Conservation (phyloP, 2,888 invertebrate species). For the Orgyia antiqua region DNA sequence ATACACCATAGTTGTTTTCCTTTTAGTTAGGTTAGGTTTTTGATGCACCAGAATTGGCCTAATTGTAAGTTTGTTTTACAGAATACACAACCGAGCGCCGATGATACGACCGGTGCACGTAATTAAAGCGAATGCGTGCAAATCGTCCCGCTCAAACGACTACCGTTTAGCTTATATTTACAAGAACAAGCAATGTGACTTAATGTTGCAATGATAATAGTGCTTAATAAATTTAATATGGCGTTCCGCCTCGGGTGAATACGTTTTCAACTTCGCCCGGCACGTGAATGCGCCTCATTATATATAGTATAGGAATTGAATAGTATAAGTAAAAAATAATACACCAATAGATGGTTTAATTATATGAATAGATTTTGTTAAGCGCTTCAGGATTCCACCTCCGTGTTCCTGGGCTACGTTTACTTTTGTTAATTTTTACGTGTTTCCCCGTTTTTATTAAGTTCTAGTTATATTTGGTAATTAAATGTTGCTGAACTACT, state of each 20-base stretch:
- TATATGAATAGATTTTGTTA: slow-evolving; percentile 55
- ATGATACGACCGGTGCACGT: slow-evolving; percentile 22
- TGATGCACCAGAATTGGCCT: too few relatives aligned
- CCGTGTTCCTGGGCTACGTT: slow-evolving; percentile 57
- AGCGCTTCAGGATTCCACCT: slow-evolving; percentile 59
- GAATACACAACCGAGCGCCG: slow-evolving; percentile 25
- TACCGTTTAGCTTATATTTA: slow-evolving; percentile 24
- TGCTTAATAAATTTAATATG: slow-evolving; percentile 35
- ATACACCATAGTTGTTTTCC: too few relatives aligned
- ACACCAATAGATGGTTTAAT: slow-evolving; percentile 64
- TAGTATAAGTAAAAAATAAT: slow-evolving; percentile 66
- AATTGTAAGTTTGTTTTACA: slow-evolving; percentile 33
- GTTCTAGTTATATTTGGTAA: slow-evolving; percentile 44
- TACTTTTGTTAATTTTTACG: slow-evolving; percentile 25
- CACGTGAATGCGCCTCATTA: slow-evolving; percentile 42
- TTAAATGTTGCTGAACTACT: slow-evolving; percentile 52
- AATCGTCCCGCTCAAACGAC: slow-evolving; percentile 11
- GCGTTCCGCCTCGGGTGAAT: slow-evolving; percentile 22
- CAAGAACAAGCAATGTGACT: slow-evolving; percentile 35
- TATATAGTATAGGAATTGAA: slow-evolving; percentile 70
- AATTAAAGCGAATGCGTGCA: slow-evolving; percentile 22
- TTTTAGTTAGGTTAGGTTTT: too few relatives aligned
- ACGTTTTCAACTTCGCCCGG: slow-evolving; percentile 18
- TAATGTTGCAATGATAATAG: slow-evolving; percentile 37
- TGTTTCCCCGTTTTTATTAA: slow-evolving; percentile 33